A percentile compares a stretch with the other conserved stretches of the same genome.
Evolutionary conservation across 92 coral and sea anemone genomes (phyloP).

Genomic region (Galaxea fascicularis): DNA sequence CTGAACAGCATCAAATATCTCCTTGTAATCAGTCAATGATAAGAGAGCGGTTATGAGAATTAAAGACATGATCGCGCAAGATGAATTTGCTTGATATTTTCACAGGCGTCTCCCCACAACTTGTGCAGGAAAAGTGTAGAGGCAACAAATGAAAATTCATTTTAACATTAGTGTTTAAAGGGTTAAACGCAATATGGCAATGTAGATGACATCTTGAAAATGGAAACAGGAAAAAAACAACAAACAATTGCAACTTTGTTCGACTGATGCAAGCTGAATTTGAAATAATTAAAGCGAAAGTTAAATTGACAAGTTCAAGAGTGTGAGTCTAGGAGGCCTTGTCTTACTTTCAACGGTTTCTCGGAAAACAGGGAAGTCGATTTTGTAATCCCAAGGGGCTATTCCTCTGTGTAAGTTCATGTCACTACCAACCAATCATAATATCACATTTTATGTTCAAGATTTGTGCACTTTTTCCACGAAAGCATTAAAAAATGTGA

Average conservation of each 20-base stretch:
- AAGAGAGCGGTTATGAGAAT: too few relatives aligned
- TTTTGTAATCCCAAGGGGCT: constrained; percentile 11
- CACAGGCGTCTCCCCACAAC: constrained; percentile 13
- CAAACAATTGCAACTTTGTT: constrained; percentile 5
- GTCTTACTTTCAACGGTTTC: constrained; percentile 8
- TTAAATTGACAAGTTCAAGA: constrained; percentile 7
- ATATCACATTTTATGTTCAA: constrained; percentile 11
- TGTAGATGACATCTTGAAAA: constrained; percentile 16
- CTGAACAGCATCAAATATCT: too few relatives aligned
- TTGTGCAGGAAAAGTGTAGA: constrained; percentile 18
- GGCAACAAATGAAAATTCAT: constrained; percentile 16
- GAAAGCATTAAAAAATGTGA: constrained; percentile 10
- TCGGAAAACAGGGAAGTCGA: neutral
- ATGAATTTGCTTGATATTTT: constrained; percentile 21
- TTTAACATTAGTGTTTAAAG: constrained; percentile 11
- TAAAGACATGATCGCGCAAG: too few relatives aligned
- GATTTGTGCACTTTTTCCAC: constrained; percentile 8
- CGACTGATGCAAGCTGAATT: constrained; percentile 14
- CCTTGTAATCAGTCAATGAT: too few relatives aligned
- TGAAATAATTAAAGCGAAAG: constrained; percentile 5
- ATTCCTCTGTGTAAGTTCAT: constrained; percentile 17
- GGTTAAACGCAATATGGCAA: constrained; percentile 15
- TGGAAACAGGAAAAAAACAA: constrained; percentile 20
- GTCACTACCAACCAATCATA: constrained; percentile 9
- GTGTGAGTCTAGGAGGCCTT: constrained; percentile 15